Evolutionary conservation across 2,113 vertebrate genomes (phyloP).

Genomic region (Bufo gargarizans): DNA sequence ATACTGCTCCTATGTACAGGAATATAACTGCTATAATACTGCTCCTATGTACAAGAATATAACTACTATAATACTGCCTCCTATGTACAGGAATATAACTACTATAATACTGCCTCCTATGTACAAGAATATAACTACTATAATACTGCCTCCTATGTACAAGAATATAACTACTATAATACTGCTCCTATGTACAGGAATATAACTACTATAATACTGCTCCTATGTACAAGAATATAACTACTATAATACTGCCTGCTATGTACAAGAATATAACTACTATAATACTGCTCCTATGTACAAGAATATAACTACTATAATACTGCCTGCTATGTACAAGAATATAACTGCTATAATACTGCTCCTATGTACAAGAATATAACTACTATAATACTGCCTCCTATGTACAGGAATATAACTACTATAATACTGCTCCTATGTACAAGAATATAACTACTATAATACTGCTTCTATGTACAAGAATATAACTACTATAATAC

Average conservation of each 20-base stretch:
- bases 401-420: constrained; percentile 4
- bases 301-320: constrained; percentile 4
- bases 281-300: background rate
- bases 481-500: too few relatives aligned
- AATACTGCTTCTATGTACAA: background rate
- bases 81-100: too few relatives aligned
- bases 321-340: background rate
- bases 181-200: too few relatives aligned
- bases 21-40: too few relatives aligned
- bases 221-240: background rate
- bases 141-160: too few relatives aligned
- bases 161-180: too few relatives aligned
- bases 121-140: too few relatives aligned
- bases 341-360: background rate
- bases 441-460: constrained; percentile 2
- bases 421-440: background rate
- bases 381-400: background rate
- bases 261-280: background rate
- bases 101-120: too few relatives aligned
- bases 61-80: too few relatives aligned
- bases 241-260: background rate
- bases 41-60: too few relatives aligned
- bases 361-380: background rate
- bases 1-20: too few relatives aligned
- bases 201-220: too few relatives aligned